Percentiles rank a stretch among this genome's conserved stretches.
phyloP scores from a whole-genome alignment of 2,888 invertebrate species.

The Megalurothrips usitatus region DNA sequence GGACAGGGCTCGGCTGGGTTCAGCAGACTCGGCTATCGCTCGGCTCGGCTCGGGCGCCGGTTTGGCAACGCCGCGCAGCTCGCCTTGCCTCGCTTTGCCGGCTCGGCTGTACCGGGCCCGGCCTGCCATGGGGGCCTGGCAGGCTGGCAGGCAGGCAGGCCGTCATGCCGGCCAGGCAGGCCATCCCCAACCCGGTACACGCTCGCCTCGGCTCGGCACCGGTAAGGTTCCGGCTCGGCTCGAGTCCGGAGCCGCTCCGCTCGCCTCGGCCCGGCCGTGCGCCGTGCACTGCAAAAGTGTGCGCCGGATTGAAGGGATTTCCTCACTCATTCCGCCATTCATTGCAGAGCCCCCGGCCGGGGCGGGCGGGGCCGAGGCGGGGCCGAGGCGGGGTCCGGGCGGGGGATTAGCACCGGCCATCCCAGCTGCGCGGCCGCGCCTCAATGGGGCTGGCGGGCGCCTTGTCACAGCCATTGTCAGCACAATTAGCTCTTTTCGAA shows the following conservation, averaged over 20 bases:
- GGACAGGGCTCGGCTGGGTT: not conserved
- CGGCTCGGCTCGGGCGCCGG: not conserved
- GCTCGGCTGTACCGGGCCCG: not conserved
- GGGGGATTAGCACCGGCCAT: not conserved
- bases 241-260: not conserved
- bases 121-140: no score
- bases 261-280: not conserved
- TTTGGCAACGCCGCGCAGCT: not conserved
- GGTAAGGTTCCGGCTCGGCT: not conserved
- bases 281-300: not conserved
- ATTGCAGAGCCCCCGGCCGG: no score
- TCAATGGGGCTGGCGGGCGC: no score
- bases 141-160: no score
- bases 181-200: not conserved
- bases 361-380: no score
- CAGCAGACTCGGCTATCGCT: slow-evolving; percentile 12
- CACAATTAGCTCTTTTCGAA: no score
- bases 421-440: no score
- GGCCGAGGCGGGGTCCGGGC: no score
- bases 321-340: not conserved
- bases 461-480: no score
- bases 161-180: no score
- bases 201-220: not conserved
- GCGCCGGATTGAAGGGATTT: not conserved
- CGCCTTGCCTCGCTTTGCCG: not conserved